phyloP scores from a whole-genome alignment of 2,797 vertebrate species.

The Sebastes itinus region DNA sequence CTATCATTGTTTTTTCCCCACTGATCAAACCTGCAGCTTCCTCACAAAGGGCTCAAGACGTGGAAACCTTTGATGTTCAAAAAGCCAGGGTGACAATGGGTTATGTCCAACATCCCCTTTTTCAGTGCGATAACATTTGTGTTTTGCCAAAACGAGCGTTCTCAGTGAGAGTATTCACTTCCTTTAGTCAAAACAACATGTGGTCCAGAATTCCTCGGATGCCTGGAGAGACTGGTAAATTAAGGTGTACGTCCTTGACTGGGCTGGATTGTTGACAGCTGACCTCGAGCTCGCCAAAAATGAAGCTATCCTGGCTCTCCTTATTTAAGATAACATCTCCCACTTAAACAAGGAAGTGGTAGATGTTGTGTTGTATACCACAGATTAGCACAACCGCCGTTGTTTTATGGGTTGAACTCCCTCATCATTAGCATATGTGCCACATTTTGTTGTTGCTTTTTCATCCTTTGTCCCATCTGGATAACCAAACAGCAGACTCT shows the following conservation, averaged over 20 bases:
- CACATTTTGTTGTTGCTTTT: neutral
- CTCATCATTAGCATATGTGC: too few species aligned
- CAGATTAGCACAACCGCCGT: too few species aligned
- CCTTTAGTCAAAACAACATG: conserved; percentile 67
- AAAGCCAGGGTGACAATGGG: neutral
- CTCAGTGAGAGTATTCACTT: conserved; percentile 32
- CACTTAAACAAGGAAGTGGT: too few species aligned
- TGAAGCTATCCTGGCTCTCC: too few species aligned
- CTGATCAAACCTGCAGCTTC: neutral
- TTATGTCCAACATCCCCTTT: neutral
- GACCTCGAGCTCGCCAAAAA: neutral
- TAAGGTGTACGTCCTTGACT: conserved; percentile 35
- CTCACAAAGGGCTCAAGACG: neutral
- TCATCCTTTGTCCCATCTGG: neutral
- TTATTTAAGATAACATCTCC: too few species aligned
- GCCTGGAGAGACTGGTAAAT: conserved; percentile 9
- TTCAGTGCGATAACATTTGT: conserved; percentile 20
- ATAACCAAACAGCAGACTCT: neutral
- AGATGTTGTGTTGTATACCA: too few species aligned
- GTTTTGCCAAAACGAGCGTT: conserved; percentile 8
- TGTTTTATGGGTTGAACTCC: fast-evolving
- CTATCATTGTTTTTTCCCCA: neutral
- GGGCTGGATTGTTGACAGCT: neutral
- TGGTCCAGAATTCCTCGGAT: conserved; percentile 52
- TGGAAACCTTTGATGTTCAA: neutral